phyloP scores from a whole-genome alignment of 2,113 vertebrate genomes.

The Philantomba maxwellii region DNA sequence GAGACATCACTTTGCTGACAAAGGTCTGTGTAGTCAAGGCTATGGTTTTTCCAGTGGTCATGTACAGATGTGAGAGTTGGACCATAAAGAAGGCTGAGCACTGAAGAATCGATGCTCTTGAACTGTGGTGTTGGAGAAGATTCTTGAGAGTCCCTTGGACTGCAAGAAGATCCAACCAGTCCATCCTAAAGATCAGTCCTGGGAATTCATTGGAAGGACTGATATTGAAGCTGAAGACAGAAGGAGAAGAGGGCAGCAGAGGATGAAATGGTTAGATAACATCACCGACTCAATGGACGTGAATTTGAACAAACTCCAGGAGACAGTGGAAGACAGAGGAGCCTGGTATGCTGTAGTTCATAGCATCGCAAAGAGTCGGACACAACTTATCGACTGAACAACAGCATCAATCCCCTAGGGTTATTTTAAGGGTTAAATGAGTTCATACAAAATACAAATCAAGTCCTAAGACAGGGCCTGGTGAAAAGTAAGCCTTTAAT shows the following conservation, averaged over 20 bases:
- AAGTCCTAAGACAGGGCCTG: background rate
- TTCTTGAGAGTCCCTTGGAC: background rate
- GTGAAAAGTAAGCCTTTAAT: background rate
- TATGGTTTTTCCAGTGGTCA: background rate
- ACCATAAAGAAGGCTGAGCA: background rate
- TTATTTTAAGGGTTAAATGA: background rate
- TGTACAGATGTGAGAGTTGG: background rate
- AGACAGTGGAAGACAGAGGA: background rate
- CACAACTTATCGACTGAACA: background rate
- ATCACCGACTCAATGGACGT: background rate
- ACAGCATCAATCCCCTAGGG: background rate
- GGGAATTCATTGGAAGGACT: background rate
- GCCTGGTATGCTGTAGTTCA: background rate
- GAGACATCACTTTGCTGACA: background rate
- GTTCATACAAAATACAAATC: conserved; percentile 8
- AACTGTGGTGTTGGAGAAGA: background rate
- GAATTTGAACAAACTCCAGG: background rate
- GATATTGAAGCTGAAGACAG: background rate
- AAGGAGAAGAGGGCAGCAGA: background rate
- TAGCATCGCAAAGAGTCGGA: background rate
- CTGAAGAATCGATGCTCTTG: background rate
- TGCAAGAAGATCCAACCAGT: background rate
- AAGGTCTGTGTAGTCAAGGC: background rate
- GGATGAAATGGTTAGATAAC: background rate
- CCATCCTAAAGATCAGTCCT: background rate